Evolutionary conservation across 1,140 invertebrate genomes (phyloP).

Genomic region (Drosophila biarmipes): DNA sequence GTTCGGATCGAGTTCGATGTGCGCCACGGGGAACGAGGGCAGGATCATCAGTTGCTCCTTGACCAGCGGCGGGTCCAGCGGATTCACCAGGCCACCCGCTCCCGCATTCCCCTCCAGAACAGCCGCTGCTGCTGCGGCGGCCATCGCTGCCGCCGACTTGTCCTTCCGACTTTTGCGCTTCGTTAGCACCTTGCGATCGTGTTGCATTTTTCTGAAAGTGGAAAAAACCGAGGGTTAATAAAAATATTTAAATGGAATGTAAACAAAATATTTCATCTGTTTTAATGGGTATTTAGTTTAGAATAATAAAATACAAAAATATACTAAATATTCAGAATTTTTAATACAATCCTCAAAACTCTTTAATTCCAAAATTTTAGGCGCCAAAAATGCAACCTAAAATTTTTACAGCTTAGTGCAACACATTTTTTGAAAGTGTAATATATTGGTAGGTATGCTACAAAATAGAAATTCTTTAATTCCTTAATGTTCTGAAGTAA

Average conservation of each 20-base stretch:
- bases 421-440: neutral
- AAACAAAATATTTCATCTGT: neutral
- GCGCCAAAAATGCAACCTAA: too few species aligned
- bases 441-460: neutral
- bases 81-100: constrained; percentile 62
- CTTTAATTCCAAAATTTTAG: too few species aligned
- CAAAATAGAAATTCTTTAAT: neutral
- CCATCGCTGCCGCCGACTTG: constrained; percentile 71
- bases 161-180: constrained; percentile 83
- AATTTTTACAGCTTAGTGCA: too few species aligned
- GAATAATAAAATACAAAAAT: too few species aligned
- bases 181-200: constrained; percentile 73
- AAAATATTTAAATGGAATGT: neutral
- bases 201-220: constrained; percentile 66
- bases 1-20: constrained; percentile 83
- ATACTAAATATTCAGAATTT: too few species aligned
- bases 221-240: neutral
- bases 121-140: constrained; percentile 64
- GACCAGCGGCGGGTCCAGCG: constrained; percentile 70
- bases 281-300: too few species aligned
- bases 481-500: neutral
- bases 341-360: too few species aligned
- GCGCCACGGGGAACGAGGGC: constrained; percentile 73
- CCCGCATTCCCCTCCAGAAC: constrained; percentile 63
- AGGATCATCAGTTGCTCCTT: constrained; percentile 74